Base-by-base conservation (phyloP, 2,888 invertebrate species). In the Panopea generosa region DNA sequence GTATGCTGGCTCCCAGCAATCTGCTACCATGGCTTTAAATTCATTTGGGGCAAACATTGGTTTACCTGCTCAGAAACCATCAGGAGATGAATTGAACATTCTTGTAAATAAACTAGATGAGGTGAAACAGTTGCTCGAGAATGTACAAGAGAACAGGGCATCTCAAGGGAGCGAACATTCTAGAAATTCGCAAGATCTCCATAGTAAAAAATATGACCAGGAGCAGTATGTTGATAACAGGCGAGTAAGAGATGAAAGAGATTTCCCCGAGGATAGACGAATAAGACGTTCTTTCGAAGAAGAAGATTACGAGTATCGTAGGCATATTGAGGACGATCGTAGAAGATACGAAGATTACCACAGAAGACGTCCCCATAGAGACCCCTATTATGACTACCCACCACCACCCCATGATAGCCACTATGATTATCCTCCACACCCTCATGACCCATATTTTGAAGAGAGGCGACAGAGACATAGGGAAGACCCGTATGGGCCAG, bases 361-460 rank as follows among this genome's bases (percentile, higher is more conserved):
- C 18, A 45, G 45, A 45, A 45, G 45, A 45, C 45, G 33, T 7
- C 33, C 33, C 33, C 33, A 4, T 33, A 6, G 20, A 9, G 33
- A 33, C 33, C 33, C 16, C 45, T 16, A 45, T 45, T 45, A 45
- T 45, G 53, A 53, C 27, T 16, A 29, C 14, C 24, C 26, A 2
- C 53, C 26, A 9, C 24, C 26, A 2, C 53, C 26, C 3, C 55
- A 27, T 6, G 45, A 45, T 9, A 55, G 55, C 4, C 55, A 56
- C 29, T 45, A 45, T 27, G 55, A 43, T 47, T 52, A 65, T 18
- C 56, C 55, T 27, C n/a, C 16, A 16, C 45, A 18, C 45, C 45
- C 16, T 9, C 45, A 16, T 45, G 45, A 45, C 45, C 18, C 45
- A 9, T 16, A 45, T 18, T 45, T 9, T 45, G 45, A 65, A 18